A percentile compares a stretch with the other conserved stretches of the same genome.
phyloP scores from a whole-genome alignment of 2,113 vertebrate genomes.

The Brachyistius frenatus region DNA sequence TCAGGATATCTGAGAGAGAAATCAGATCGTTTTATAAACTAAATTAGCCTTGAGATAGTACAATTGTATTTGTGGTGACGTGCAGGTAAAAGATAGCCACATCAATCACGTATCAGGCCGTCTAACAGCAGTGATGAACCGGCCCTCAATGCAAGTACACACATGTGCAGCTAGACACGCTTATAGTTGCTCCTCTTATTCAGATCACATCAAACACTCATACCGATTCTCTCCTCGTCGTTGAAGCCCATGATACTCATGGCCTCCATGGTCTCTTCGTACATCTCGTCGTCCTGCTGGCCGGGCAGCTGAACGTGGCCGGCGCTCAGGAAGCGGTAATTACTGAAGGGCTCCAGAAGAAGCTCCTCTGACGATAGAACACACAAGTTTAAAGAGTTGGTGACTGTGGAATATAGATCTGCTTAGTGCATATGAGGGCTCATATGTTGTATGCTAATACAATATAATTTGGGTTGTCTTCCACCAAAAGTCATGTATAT shows the following conservation, averaged over 20 bases:
- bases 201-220: not conserved
- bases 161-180: not conserved
- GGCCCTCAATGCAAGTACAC: not conserved
- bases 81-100: too few species aligned
- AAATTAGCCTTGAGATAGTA: too few species aligned
- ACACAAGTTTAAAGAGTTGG: not conserved
- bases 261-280: constrained; percentile 93
- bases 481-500: too few species aligned
- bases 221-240: constrained; percentile 91
- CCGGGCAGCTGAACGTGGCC: constrained; percentile 90
- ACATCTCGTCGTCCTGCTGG: constrained; percentile 94
- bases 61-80: too few species aligned
- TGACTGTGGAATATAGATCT: not conserved
- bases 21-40: constrained; percentile 5
- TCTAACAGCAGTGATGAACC: not conserved
- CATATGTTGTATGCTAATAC: too few species aligned
- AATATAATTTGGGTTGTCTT: too few species aligned
- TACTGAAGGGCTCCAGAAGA: constrained; percentile 90
- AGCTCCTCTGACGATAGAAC: constrained; percentile 86
- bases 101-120: too few species aligned
- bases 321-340: constrained; percentile 92
- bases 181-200: not conserved
- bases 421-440: too few species aligned
- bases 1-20: constrained; percentile 88
- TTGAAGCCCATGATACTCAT: constrained; percentile 95